phyloP scores from a whole-genome alignment of 2,888 invertebrate species.

The Rhabditoides inermis region DNA sequence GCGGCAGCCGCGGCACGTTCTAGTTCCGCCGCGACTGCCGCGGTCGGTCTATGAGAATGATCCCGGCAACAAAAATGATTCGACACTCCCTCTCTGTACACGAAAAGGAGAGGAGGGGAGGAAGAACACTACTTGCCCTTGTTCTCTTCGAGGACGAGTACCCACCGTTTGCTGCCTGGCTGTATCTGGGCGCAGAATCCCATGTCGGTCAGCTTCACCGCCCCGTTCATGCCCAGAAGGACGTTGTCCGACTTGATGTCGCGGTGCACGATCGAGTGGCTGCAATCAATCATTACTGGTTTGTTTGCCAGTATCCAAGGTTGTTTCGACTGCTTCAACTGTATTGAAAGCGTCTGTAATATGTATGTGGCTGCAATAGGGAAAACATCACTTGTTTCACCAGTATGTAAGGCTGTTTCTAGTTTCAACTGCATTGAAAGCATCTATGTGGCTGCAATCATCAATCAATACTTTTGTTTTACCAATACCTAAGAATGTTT shows the following conservation, averaged over 20 bases:
- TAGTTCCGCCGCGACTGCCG: too few species aligned
- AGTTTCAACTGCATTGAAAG: background rate
- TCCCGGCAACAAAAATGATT: too few species aligned
- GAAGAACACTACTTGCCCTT: too few species aligned
- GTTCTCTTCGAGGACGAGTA: constrained; percentile 83
- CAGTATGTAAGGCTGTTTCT: too few species aligned
- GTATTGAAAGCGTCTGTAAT: background rate
- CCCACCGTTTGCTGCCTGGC: constrained; percentile 69
- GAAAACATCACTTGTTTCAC: too few species aligned
- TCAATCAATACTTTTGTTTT: too few species aligned
- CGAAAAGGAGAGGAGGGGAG: too few species aligned
- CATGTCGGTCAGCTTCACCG: constrained; percentile 67
- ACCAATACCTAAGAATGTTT: too few species aligned
- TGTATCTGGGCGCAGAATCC: constrained; percentile 95
- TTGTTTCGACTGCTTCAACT: background rate
- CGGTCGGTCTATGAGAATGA: too few species aligned
- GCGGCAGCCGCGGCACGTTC: too few species aligned
- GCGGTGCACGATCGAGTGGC: constrained; percentile 75
- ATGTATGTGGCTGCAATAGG: too few species aligned
- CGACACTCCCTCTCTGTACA: too few species aligned
- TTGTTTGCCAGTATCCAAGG: background rate
- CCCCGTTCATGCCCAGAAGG: constrained; percentile 69
- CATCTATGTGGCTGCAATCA: background rate
- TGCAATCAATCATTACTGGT: constrained; percentile 14
- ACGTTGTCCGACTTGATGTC: constrained; percentile 98